Base-by-base conservation (phyloP, 2,888 invertebrate species). In the Venusia cambrica region DNA sequence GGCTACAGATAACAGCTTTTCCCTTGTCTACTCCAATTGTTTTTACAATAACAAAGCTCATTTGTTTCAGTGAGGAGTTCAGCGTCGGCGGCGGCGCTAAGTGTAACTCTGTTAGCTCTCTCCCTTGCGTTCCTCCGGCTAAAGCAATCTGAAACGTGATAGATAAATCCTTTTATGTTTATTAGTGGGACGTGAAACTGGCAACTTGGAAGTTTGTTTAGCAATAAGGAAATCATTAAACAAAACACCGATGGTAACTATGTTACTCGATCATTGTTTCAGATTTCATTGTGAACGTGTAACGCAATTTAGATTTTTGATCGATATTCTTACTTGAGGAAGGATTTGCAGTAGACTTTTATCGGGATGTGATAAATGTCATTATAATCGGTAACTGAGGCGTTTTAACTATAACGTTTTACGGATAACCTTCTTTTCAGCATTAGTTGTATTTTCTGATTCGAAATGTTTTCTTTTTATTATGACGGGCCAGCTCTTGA, bases 51-150 rank as follows among this genome's bases (percentile, higher is more conserved):
- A 70, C 59, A 51, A 47, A 58, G 45, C 48, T 67, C 69, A 53
- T 75, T 78, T 84, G 78, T 83, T 83, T 52, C 81, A 84, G 84
- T 85, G 66, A 59, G 77, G 71, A 85, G 83, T 67, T 73, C 79
- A 48, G 59, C 68, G 57, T 66, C 57, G 47, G 65, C 59, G 54
- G 54, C 73, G 50, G 62, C 69, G 60, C 61, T 73, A 60, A 77
- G 66, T 66, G 62, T 78, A 74, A 75, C 64, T 48, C 58, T 81
- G 69, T 77, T 85, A 79, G 72, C 73, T 73, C 69, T 83, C 71
- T 67, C 74, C 42, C 63, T 83, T 52, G 59, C 62, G 57, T 63
- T 68, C 58, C 57, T 74, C 51, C 63, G 62, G 62, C 54, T 76
- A 65, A 73, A 69, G 54, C 69, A 72, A 74, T 74, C 71, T 67